Percentiles rank a stretch among this genome's conserved stretches.
Conservation (phyloP, 2,797 vertebrate species). For the Bovichtus diacanthus region DNA sequence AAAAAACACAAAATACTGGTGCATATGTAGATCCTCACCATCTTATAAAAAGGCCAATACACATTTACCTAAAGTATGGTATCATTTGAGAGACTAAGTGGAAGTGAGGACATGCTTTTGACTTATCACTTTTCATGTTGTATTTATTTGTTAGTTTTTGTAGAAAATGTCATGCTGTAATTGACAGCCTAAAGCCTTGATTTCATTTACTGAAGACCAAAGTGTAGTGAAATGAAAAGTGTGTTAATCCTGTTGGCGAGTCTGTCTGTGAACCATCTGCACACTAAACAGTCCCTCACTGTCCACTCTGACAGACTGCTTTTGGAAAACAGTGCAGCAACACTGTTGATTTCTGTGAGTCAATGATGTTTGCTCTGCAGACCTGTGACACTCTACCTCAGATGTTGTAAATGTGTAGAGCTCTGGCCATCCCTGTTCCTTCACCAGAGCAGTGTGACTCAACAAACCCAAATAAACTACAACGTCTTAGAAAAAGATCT, state of each 20-base stretch:
- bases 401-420: constrained; percentile 41
- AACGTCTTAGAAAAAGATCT: constrained; percentile 3
- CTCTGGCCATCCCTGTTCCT: constrained; percentile 27
- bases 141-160: constrained; percentile 69
- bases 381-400: constrained; percentile 70
- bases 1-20: neutral
- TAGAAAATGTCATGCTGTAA: constrained; percentile 49
- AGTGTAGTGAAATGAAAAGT: constrained; percentile 43
- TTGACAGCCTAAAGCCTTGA: constrained; percentile 36
- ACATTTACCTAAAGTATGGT: constrained; percentile 5
- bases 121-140: constrained; percentile 56
- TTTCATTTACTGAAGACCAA: constrained; percentile 55
- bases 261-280: too few relatives aligned
- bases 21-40: neutral
- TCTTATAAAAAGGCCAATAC: neutral
- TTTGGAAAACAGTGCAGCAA: neutral
- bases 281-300: constrained; percentile 4
- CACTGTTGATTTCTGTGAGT: constrained; percentile 1
- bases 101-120: constrained; percentile 24
- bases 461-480: constrained; percentile 10
- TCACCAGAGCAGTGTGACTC: constrained; percentile 10
- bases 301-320: neutral
- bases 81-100: neutral
- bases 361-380: constrained; percentile 29
- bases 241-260: constrained; percentile 15